Percentiles rank a stretch among this genome's conserved stretches.
Conservation (phyloP, 2,888 invertebrate species). For the Nomada fucata region DNA sequence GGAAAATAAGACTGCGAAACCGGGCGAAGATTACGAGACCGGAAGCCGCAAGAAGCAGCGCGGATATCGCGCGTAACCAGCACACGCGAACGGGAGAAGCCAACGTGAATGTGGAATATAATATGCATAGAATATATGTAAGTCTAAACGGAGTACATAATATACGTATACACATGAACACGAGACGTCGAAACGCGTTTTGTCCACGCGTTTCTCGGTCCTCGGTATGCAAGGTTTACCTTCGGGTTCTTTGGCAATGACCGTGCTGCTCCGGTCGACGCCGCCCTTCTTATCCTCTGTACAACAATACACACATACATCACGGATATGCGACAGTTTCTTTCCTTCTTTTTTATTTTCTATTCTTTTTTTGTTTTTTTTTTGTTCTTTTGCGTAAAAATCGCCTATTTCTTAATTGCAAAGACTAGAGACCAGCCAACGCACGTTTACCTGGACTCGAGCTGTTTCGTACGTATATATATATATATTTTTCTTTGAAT, state of each 20-base stretch:
- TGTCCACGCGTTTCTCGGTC: slow-evolving; percentile 54
- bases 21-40: neutral
- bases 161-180: slow-evolving; percentile 49
- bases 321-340: slow-evolving; percentile 79
- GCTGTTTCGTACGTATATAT: neutral
- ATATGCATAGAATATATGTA: slow-evolving; percentile 23
- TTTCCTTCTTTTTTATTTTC: neutral
- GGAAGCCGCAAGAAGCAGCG: slow-evolving; percentile 17
- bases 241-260: slow-evolving; percentile 97
- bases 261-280: slow-evolving; percentile 96
- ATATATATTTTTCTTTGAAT: too few relatives aligned
- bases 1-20: neutral
- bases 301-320: slow-evolving; percentile 86
- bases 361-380: slow-evolving; percentile 3
- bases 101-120: slow-evolving; percentile 44
- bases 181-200: slow-evolving; percentile 63
- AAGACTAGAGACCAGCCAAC: slow-evolving; percentile 19
- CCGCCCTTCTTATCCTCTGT: slow-evolving; percentile 96
- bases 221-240: slow-evolving; percentile 86
- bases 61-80: neutral
- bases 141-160: slow-evolving; percentile 36
- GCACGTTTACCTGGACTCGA: neutral
- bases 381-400: slow-evolving; percentile 19
- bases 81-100: slow-evolving; percentile 56
- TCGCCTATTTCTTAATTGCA: neutral